These are phyloP conservation scores for Lepus americanus DNA, from an alignment of 2,113 vertebrate genomes.

Conservation along the genomic window DNA sequence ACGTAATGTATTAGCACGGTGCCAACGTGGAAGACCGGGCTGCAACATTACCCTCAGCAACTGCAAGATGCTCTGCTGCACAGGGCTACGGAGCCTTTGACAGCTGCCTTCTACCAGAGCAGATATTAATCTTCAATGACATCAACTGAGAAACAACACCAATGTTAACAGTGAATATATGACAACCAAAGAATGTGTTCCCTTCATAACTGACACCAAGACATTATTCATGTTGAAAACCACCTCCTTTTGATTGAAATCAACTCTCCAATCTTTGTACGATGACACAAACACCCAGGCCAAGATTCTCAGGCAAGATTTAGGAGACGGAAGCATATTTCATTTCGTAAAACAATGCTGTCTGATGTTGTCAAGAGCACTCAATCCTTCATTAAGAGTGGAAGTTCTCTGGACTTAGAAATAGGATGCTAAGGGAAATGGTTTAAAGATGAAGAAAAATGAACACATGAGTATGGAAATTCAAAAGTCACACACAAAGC, in stretches of 20 bases:
- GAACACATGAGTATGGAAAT: not conserved
- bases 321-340: not conserved
- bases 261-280: conserved; percentile 15
- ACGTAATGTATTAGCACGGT: not conserved
- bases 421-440: not conserved
- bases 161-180: conserved; percentile 23
- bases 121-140: conserved; percentile 67
- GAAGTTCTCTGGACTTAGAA: not conserved
- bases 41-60: not conserved
- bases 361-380: not conserved
- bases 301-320: conserved; percentile 49
- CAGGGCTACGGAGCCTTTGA: not conserved
- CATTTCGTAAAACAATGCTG: not conserved
- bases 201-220: not conserved
- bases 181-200: conserved; percentile 47
- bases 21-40: not conserved
- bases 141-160: conserved; percentile 59
- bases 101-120: conserved; percentile 45
- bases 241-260: conserved; percentile 22
- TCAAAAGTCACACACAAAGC: not conserved
- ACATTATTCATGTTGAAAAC: conserved; percentile 65
- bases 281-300: conserved; percentile 18
- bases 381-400: not conserved
- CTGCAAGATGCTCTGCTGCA: not conserved
- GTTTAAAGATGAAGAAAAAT: not conserved